Percentiles rank a stretch among this genome's conserved stretches.
These are phyloP conservation scores for Cyanoramphus novaezelandiae DNA, from an alignment of 2,113 vertebrate genomes.

Conservation along the genomic window DNA sequence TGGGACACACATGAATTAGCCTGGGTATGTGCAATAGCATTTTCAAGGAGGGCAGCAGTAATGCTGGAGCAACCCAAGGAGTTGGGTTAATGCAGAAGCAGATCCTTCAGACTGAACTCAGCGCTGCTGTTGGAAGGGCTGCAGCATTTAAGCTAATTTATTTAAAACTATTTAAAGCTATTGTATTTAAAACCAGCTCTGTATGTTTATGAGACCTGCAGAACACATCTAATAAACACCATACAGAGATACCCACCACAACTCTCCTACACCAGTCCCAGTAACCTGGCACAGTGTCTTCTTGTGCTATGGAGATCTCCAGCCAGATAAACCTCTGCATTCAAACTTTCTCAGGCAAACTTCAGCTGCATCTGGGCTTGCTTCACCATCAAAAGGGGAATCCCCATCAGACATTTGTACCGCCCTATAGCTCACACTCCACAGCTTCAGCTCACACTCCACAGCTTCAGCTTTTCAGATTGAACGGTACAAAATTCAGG, in stretches of 20 bases:
- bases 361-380: neutral
- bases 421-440: neutral
- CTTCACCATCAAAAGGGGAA: neutral
- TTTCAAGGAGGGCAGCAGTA: neutral
- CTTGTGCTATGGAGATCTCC: neutral
- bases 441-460: neutral
- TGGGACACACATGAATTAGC: neutral
- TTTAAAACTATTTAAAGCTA: neutral
- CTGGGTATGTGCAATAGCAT: neutral
- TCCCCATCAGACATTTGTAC: neutral
- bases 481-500: neutral
- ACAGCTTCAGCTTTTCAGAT: neutral
- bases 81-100: neutral
- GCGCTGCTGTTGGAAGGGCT: accelerated
- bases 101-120: neutral
- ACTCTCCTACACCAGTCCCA: neutral
- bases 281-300: neutral
- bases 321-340: neutral
- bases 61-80: neutral
- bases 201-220: neutral
- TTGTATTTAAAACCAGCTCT: neutral
- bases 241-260: neutral
- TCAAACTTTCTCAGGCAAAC: neutral
- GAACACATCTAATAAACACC: neutral
- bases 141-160: neutral